Evolutionary conservation across 2,797 vertebrate genomes (phyloP), one percentile per base, ranked within the genome.

Genomic region (Mareca penelope): DNA sequence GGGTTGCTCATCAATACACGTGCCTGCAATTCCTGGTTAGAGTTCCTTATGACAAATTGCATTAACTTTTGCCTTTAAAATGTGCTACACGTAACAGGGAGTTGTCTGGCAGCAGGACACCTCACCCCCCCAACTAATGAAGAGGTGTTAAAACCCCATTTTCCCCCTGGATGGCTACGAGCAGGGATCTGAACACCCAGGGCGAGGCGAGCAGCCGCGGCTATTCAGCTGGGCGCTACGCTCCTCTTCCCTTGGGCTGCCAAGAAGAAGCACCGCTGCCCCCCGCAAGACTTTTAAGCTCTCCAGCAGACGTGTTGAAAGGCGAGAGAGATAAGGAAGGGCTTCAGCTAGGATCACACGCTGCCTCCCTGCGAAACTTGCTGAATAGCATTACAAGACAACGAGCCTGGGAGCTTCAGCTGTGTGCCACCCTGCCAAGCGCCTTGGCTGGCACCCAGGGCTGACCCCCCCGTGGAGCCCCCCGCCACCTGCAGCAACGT

Each of bases 61-160:
- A 96, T 95, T 91, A 95, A 94, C 88, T 95, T 93, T 83, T 91
- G 87, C 95, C 86, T 96, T 96, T 96, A 95, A 94, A 94, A 95
- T 87, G 91, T 93, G 94, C 91, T 90, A 83, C 42, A 91, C 2
- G 5, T 91, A 96, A 94, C 44, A 0, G 59, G 44, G 75, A 96
- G 90, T 85, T 87, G 90, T 93, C 95, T 90, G 83, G 15, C 82
- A 80, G 88, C 42, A 93, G 83, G 94, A 96, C 72, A 24, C 75
- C 93, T 80, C 88, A 71, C 50, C 55, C 88, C 79, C 88, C 85
- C 39, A 80, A 46, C 84, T 96, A 94, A 95, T 80, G 94, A 90
- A 90, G 86, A 92, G 39, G 65, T 69, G 87, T 88, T 91, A 81
- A 94, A 94, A 78, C 73, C 70, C 55, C 52, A 79, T 81, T 78